Base-by-base conservation (phyloP, 2,888 invertebrate species). In the Hypomecis atomaria region DNA sequence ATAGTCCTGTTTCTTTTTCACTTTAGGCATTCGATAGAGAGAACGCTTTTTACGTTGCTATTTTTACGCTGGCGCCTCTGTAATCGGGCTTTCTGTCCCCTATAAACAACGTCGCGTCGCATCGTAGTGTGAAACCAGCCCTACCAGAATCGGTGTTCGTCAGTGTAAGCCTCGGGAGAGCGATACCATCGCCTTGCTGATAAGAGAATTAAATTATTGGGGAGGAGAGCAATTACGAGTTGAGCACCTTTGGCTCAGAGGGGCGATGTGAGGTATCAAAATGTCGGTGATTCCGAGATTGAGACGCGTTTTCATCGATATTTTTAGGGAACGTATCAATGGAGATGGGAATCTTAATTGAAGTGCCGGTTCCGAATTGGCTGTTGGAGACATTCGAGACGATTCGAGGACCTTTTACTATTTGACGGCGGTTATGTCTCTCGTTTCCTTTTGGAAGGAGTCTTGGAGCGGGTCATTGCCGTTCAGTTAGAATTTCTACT, bases 201-300 rank as follows among this genome's bases (percentile, higher is more conserved):
- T 88, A 88, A 87, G 81, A 78, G 86, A 86, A 87, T 88, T 85
- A 84, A 86, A 87, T 87, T 84, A 85, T 80, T 79, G 71, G 76
- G 75, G 81, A 81, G 83, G 80, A 74, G 74, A 70, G 74, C 82
- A 83, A 85, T 84, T 86, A 85, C 85, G 76, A 78, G n/a, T 50
- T 74, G 59, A 65, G 56, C 69, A 69, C 66, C 72, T 71, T 44
- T 47, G 55, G 53, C 57, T 36, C 59, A 52, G 48, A 49, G 54
- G 57, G 56, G 65, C 43, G 53, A 59, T 47, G 59, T 56, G 60
- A 44, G 56, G 63, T 65, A 65, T 65, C 65, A 63, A 44, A 67
- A 59, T 64, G 59, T 62, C 59, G 49, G 59, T 52, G 57, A 38
- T 55, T 59, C 61, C 52, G 42, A 66, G 64, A 52, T 56, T 59